Base-by-base conservation (phyloP, 2,888 invertebrate genomes). In the Coenonympha glycerion region DNA sequence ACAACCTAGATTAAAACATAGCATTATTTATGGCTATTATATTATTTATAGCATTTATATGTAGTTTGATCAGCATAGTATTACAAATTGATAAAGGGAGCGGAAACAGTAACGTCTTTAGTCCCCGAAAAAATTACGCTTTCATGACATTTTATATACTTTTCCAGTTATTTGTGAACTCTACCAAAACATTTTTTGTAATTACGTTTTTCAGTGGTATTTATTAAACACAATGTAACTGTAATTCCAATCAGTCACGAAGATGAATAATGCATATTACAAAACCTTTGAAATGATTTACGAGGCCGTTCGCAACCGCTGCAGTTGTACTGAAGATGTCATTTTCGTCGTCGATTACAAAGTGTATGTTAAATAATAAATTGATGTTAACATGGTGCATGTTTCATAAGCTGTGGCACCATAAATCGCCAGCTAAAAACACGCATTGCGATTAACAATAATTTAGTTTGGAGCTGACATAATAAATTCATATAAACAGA, bases 401-500 rank as follows among this genome's bases (percentile, higher is more conserved):
- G 11, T 42, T 50, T 37, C 30, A 40, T 24, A 39, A 40, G 18
- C 34, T 26, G 34, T 36, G 49, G 28, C 21, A 30, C 26, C 26
- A 42, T 49, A 44, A 45, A 50, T 49, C 42, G 48, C 44, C 34
- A 31, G 36, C 45, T 36, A 52, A 45, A 50, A 52, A 47, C 36
- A 37, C 42, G 52, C 36, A 34, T 44, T 34, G 21, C 44, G 50
- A 73, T 73, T 71, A 75, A 74, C 71, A 72, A 73, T 79, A 76
- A 79, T 76, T 76, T 73, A 55, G 76, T 79, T 74, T 76, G 66
- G 69, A 69, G 62, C 69, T 66, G 70, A 67, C 65, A 79, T 79
- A 78, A 79, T 79, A 78, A 77, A 79, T 79, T 77, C 77, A 79
- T 73, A 79, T 79, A 69, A 76, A 71, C 64, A 59, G 64, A 63